Percentiles rank a stretch among this genome's conserved stretches.
Conservation (phyloP, 2,888 invertebrate genomes). For the Chrysolina haemoptera region DNA sequence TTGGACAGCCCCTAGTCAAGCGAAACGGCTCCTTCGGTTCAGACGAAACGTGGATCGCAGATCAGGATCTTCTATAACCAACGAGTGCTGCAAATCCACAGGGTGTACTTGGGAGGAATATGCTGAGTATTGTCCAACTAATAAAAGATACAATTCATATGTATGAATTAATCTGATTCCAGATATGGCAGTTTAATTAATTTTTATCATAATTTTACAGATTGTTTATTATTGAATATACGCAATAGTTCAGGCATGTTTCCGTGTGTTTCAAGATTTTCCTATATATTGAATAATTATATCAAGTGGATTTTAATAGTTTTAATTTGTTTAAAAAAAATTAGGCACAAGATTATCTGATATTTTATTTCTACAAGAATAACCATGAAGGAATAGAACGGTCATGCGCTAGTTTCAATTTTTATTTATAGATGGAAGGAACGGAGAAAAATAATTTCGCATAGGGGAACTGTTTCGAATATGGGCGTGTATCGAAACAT, state of each 20-base stretch:
- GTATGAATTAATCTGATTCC: constrained; percentile 32
- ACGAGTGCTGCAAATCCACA: constrained; percentile 74
- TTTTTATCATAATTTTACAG: background rate
- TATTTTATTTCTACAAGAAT: background rate
- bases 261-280: background rate
- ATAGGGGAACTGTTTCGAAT: too few species aligned
- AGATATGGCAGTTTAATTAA: too few species aligned
- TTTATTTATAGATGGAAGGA: too few species aligned
- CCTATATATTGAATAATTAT: background rate
- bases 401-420: background rate
- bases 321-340: too few species aligned
- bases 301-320: background rate
- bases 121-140: constrained; percentile 77
- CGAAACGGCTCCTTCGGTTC: constrained; percentile 62
- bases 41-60: constrained; percentile 63
- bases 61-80: constrained; percentile 71
- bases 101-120: constrained; percentile 79
- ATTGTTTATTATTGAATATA: background rate
- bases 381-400: background rate
- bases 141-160: constrained; percentile 67
- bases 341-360: background rate
- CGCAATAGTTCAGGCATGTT: background rate
- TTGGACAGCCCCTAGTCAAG: constrained; percentile 67
- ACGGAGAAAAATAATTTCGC: too few species aligned
- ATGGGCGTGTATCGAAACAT: too few species aligned